Evolutionary conservation across 1,140 invertebrate genomes (phyloP).

Genomic region (Drosophila triauraria): DNA sequence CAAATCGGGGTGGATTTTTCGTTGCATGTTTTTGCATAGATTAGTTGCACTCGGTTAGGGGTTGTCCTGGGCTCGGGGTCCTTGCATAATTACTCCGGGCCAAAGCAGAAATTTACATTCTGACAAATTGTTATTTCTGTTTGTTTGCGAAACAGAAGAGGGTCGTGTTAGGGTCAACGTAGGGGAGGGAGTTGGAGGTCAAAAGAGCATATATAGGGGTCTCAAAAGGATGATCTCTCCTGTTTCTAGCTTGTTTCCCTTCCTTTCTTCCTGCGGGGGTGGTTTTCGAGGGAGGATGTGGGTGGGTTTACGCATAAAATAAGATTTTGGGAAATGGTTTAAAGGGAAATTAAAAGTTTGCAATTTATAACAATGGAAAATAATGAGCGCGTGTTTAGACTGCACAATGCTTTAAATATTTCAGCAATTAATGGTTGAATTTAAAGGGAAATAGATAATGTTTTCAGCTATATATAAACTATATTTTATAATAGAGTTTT

Average conservation of each 20-base stretch:
- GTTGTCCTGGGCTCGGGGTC: constrained; percentile 39
- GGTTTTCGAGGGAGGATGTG: constrained; percentile 23
- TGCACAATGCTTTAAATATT: background rate
- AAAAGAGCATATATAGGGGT: constrained; percentile 56
- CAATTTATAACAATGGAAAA: constrained; percentile 12
- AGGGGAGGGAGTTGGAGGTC: constrained; percentile 42
- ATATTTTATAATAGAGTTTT: too few species aligned
- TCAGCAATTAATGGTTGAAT: background rate
- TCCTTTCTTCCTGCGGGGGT: constrained; percentile 8
- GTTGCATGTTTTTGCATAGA: constrained; percentile 81
- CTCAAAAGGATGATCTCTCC: constrained; percentile 43
- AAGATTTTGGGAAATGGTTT: constrained; percentile 25
- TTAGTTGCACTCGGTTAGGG: constrained; percentile 74
- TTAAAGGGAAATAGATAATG: background rate
- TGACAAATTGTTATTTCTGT: constrained; percentile 78
- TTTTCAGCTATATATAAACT: too few species aligned
- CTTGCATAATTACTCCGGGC: constrained; percentile 60
- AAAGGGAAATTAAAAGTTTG: background rate
- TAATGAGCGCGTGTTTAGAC: constrained; percentile 6
- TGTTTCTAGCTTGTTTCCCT: constrained; percentile 14
- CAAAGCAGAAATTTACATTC: constrained; percentile 74
- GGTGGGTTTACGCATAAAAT: constrained; percentile 15
- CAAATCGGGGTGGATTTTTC: constrained; percentile 61
- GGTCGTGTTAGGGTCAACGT: constrained; percentile 52
- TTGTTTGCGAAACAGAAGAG: constrained; percentile 45